These are phyloP conservation scores for Phaenicophaeus curvirostris DNA, from an alignment of 2,797 vertebrate genomes.

Conservation along the genomic window DNA sequence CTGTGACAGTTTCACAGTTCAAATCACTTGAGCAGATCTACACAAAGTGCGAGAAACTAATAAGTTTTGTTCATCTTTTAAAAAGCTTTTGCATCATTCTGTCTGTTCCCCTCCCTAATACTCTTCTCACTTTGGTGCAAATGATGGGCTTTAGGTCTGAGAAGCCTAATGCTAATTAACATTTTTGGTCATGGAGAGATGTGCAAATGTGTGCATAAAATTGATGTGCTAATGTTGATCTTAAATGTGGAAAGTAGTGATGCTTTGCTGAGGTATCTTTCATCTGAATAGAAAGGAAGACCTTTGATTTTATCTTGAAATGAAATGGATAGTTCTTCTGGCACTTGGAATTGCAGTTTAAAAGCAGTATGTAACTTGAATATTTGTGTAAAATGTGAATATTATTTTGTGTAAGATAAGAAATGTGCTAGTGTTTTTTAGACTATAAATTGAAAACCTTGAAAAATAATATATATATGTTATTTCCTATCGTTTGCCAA, in stretches of 20 bases:
- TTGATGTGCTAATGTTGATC: neutral
- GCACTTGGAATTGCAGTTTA: neutral
- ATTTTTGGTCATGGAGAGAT: neutral
- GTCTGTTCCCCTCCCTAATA: neutral
- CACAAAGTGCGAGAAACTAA: slow-evolving; percentile 37
- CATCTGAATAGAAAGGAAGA: neutral
- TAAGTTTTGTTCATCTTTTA: slow-evolving; percentile 43
- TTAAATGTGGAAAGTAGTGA: neutral
- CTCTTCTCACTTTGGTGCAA: slow-evolving; percentile 59
- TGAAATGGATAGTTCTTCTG: neutral
- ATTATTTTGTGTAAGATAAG: neutral
- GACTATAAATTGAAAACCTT: neutral
- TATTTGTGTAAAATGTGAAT: neutral
- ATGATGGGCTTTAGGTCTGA: slow-evolving; percentile 2
- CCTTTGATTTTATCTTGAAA: neutral
- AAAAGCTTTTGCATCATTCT: slow-evolving; percentile 13
- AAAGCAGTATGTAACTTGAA: neutral
- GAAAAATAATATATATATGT: neutral
- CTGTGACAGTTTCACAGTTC: slow-evolving; percentile 11
- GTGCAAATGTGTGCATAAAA: neutral
- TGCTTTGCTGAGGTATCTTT: neutral
- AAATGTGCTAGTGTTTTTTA: neutral
- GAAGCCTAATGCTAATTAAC: slow-evolving; percentile 49
- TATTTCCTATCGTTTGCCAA: neutral
- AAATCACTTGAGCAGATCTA: slow-evolving; percentile 49